A percentile compares a stretch with the other conserved stretches of the same genome.
These are phyloP conservation scores for Eidolon helvum DNA, from an alignment of 2,113 vertebrate species.

Conservation along the genomic window DNA sequence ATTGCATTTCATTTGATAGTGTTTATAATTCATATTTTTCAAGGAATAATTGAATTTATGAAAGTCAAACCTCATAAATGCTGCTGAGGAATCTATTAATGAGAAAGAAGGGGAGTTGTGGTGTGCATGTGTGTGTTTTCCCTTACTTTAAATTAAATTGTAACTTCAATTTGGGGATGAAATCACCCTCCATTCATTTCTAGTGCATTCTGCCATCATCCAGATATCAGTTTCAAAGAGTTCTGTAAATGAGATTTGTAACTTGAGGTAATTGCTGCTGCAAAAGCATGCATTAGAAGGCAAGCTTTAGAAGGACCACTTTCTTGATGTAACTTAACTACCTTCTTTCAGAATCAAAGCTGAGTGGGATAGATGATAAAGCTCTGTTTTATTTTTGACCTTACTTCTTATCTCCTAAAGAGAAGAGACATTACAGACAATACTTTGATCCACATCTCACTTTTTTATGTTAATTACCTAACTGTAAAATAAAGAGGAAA, in stretches of 20 bases:
- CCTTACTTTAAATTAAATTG: slow-evolving; percentile 75
- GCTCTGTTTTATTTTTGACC: slow-evolving; percentile 61
- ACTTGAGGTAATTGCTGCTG: slow-evolving; percentile 82
- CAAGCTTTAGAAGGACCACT: slow-evolving; percentile 74
- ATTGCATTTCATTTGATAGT: slow-evolving; percentile 78
- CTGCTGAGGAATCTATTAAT: slow-evolving; percentile 79
- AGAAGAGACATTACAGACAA: not conserved
- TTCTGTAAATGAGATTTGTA: slow-evolving; percentile 87
- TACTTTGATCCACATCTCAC: not conserved
- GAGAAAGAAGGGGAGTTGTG: not conserved
- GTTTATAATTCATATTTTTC: slow-evolving; percentile 80
- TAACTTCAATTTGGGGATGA: slow-evolving; percentile 81
- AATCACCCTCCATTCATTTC: slow-evolving; percentile 85
- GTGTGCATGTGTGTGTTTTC: slow-evolving; percentile 52
- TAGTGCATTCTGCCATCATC: slow-evolving; percentile 81
- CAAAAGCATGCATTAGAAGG: slow-evolving; percentile 81
- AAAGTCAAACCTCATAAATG: slow-evolving; percentile 76
- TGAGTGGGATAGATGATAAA: slow-evolving; percentile 62
- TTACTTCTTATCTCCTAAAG: slow-evolving; percentile 49
- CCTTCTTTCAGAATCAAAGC: slow-evolving; percentile 77
- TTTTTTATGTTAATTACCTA: slow-evolving; percentile 17
- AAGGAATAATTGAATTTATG: slow-evolving; percentile 76
- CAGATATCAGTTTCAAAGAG: slow-evolving; percentile 81
- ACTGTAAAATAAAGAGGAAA: not conserved
- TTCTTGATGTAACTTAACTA: slow-evolving; percentile 81